These are phyloP conservation scores for Cinclus cinclus DNA, from an alignment of 2,113 vertebrate genomes.

Conservation along the genomic window DNA sequence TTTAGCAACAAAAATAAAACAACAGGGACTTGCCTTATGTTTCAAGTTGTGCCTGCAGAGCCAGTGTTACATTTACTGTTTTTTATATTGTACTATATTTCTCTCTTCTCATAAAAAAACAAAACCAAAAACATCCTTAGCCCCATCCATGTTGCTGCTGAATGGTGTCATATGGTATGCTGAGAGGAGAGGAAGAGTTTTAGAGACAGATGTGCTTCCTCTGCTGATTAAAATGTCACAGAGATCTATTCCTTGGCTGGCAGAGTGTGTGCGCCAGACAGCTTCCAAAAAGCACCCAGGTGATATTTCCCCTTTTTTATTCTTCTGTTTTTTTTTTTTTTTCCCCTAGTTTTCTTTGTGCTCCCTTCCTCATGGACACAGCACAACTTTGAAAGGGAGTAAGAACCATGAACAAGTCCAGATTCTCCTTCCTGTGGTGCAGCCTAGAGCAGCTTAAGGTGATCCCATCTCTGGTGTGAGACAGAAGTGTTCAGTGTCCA, in stretches of 20 bases:
- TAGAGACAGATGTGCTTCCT: not conserved
- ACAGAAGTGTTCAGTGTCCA: not conserved
- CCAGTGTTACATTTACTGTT: not conserved
- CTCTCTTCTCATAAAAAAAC: too few relatives aligned
- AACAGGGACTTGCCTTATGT: not conserved
- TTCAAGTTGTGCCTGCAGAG: not conserved
- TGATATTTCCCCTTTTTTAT: not conserved
- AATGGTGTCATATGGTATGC: accelerated
- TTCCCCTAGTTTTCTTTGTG: not conserved
- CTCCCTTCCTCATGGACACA: not conserved
- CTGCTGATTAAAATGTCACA: not conserved
- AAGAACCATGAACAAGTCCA: not conserved
- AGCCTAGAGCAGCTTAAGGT: not conserved
- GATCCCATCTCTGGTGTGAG: not conserved
- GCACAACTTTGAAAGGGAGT: not conserved
- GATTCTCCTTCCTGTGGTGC: not conserved
- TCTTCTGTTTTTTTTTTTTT: not conserved
- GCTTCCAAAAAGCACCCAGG: not conserved
- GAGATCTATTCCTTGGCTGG: not conserved
- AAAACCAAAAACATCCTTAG: too few relatives aligned
- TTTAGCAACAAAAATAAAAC: not conserved
- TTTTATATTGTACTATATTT: not conserved
- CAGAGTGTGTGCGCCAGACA: not conserved
- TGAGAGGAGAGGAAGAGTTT: not conserved
- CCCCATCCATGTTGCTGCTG: not conserved